These are phyloP conservation scores for Drosophila monieri DNA, from an alignment of 2,888 invertebrate species.

Conservation along the genomic window DNA sequence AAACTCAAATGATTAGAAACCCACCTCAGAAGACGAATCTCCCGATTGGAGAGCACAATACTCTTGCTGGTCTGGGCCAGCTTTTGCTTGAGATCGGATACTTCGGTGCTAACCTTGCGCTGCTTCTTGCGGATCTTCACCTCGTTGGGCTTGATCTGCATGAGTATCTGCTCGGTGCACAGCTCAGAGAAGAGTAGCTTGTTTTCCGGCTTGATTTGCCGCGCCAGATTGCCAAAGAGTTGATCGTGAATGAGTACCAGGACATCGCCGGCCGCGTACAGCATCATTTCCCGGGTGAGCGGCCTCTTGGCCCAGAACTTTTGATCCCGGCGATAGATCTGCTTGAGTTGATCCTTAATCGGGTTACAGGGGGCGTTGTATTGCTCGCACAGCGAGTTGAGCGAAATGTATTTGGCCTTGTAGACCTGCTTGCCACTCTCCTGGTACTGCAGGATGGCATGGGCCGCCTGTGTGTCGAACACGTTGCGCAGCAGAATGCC, in stretches of 20 bases:
- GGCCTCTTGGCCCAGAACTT: conserved; percentile 96
- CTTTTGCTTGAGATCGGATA: conserved; percentile 93
- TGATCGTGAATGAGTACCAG: conserved; percentile 93
- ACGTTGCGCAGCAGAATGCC: conserved; percentile 92
- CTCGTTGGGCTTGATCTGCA: conserved; percentile 93
- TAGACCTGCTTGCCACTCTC: conserved; percentile 95
- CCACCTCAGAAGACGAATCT: conserved; percentile 92
- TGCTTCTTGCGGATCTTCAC: conserved; percentile 94
- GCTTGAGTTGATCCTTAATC: conserved; percentile 94
- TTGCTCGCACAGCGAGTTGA: conserved; percentile 95
- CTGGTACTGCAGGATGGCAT: conserved; percentile 95
- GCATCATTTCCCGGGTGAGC: conserved; percentile 94
- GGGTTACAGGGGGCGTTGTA: conserved; percentile 95
- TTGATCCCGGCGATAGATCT: conserved; percentile 93
- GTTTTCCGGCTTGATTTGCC: conserved; percentile 89
- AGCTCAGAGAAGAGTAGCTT: conserved; percentile 91
- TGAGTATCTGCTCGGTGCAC: conserved; percentile 93
- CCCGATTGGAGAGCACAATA: conserved; percentile 95
- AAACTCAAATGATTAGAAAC: neutral
- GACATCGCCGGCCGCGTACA: conserved; percentile 95
- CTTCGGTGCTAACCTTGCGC: conserved; percentile 95
- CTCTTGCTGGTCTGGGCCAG: conserved; percentile 92
- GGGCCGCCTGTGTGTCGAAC: conserved; percentile 97
- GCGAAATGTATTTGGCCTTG: conserved; percentile 96
- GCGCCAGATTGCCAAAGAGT: conserved; percentile 89